A percentile compares a stretch with the other conserved stretches of the same genome.
Conservation (phyloP, 1,140 invertebrate species). For the Ruditapes philippinarum region DNA sequence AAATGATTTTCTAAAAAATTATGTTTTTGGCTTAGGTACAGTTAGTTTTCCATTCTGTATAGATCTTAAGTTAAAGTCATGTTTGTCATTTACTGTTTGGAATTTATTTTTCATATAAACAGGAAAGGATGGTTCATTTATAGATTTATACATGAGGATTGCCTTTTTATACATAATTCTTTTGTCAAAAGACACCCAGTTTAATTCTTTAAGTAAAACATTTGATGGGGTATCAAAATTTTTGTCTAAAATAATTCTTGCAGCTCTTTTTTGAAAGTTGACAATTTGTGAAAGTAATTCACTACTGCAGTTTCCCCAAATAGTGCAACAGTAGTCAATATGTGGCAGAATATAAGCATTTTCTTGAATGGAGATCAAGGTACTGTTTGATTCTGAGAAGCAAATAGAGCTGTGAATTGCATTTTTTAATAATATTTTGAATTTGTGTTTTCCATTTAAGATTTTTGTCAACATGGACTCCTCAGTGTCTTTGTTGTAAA, state of each 20-base stretch:
- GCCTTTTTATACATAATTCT: no score
- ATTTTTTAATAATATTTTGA: not conserved
- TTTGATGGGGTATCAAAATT: no score
- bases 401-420: not conserved
- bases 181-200: no score
- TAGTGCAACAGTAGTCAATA: not conserved
- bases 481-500: not conserved
- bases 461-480: not conserved
- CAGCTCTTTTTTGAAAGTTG: not conserved
- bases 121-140: no score
- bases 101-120: no score
- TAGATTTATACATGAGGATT: no score
- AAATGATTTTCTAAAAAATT: no score
- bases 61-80: not conserved
- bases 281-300: not conserved
- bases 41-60: not conserved
- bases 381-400: no score
- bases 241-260: no score
- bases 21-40: not conserved
- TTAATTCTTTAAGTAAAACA: no score
- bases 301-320: not conserved
- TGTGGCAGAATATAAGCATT: not conserved
- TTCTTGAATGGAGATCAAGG: not conserved
- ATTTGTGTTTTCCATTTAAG: not conserved
- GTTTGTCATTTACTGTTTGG: no score